Evolutionary conservation across 2,797 vertebrate species (phyloP), one percentile per base, ranked within the genome.

Genomic region (Scomberomorus guttatus): DNA sequence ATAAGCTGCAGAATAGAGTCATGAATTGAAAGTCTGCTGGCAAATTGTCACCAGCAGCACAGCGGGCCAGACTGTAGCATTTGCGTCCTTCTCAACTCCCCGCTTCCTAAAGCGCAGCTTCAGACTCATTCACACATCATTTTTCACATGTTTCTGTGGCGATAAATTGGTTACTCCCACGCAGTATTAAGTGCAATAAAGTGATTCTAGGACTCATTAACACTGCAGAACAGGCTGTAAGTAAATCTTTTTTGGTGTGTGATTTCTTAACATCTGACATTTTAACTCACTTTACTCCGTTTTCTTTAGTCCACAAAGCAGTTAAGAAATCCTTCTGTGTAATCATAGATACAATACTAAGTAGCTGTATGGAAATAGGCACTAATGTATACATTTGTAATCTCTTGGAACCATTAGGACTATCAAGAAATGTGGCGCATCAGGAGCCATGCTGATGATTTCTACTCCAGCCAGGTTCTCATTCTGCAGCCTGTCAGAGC

Each of bases 151-250:
- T 81, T 80, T 72, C 67, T 17, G 61, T 18, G 5, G 74, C 11
- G 65, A 79, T 77, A 81, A 81, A 80, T 65, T 46, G 61, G 74
- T 79, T 80, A 54, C 75, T 84, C 87, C 87, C 81, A 87, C 87
- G 37, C 86, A 80, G 68, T 64, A 81, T 72, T 80, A 78, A 89
- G 79, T 70, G 83, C 80, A 46, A 61, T 74, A 54, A 82, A 89
- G 84, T 72, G 72, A 79, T 75, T 83, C 72, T n/a, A 44, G 73
- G 71, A 79, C 76, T 72, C 77, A 44, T 86, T 85, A 81, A 66
- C 56, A 6, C 59, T 1, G 34, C 60, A 75, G 75, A 90, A 79
- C 71, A 68, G 73, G 44, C 85, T 74, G 74, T 82, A 75, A 81
- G 76, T 79, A 63, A 79, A 86, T 77, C 58, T 75, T 72, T 83